Evolutionary conservation across 2,113 vertebrate genomes (phyloP).

Genomic region (Gasterosteus nipponicus): DNA sequence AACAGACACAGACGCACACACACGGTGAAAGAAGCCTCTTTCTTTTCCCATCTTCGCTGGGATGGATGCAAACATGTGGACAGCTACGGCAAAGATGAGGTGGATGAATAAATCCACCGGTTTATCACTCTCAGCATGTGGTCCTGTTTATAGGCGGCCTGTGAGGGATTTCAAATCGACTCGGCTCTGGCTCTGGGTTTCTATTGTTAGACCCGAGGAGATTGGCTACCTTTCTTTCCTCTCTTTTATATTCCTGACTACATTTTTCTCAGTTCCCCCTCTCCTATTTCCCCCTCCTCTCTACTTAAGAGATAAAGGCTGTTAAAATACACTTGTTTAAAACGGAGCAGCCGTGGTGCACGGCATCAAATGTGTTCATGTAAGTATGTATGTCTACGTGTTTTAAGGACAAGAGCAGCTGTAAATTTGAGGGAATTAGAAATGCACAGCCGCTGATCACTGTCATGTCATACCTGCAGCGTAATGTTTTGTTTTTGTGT

Average conservation of each 20-base stretch:
- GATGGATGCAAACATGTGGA: constrained; percentile 47
- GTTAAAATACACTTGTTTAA: constrained; percentile 24
- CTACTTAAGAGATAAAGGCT: constrained; percentile 36
- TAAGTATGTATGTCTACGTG: not conserved
- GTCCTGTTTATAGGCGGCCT: constrained; percentile 62
- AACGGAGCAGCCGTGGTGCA: not conserved
- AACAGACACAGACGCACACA: constrained; percentile 13
- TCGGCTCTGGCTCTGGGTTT: constrained; percentile 55
- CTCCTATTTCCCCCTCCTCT: constrained; percentile 15
- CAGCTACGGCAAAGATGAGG: constrained; percentile 46
- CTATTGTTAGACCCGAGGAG: constrained; percentile 66
- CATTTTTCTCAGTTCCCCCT: constrained; percentile 35
- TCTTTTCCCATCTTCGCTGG: constrained; percentile 28
- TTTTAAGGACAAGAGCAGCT: not conserved
- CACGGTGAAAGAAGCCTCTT: constrained; percentile 2
- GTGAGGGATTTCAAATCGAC: constrained; percentile 67
- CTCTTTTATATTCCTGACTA: constrained; percentile 43
- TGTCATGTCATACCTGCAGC: not conserved
- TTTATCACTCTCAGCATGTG: constrained; percentile 69
- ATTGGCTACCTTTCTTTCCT: constrained; percentile 51
- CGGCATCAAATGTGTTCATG: not conserved
- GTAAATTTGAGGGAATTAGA: not conserved
- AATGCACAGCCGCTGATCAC: not conserved
- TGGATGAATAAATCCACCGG: constrained; percentile 63
- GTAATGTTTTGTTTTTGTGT: not conserved